Percentiles rank a stretch among this genome's conserved stretches.
Evolutionary conservation across 2,888 invertebrate species (phyloP).

Genomic region (Plagodis dolabraria): DNA sequence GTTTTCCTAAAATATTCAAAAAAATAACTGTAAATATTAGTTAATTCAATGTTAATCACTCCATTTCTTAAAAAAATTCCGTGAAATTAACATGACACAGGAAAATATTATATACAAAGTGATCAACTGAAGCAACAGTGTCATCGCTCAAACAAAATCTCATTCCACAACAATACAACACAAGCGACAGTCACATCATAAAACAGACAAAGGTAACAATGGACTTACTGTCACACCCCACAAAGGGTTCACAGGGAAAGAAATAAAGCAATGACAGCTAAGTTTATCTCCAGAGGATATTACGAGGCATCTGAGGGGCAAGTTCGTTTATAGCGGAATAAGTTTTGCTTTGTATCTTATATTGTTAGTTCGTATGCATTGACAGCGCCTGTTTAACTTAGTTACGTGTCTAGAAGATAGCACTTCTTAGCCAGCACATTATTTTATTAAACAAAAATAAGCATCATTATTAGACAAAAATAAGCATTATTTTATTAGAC

Average conservation of each 20-base stretch:
- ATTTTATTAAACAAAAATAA: too few relatives aligned
- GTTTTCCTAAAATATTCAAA: too few relatives aligned
- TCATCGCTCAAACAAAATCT: constrained; percentile 27
- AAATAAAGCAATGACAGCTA: constrained; percentile 32
- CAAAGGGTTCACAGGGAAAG: constrained; percentile 63
- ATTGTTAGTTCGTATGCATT: background rate
- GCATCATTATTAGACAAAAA: too few relatives aligned
- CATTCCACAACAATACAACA: constrained; percentile 42
- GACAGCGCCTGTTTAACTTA: too few relatives aligned
- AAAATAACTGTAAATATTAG: too few relatives aligned
- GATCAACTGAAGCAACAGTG: constrained; percentile 15
- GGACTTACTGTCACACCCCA: constrained; percentile 41
- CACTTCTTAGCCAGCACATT: too few relatives aligned
- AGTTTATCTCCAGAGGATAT: constrained; percentile 36
- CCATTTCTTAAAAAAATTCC: too few relatives aligned
- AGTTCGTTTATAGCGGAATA: constrained; percentile 29
- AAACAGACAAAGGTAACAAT: constrained; percentile 65
- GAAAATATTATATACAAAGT: background rate
- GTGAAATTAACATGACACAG: too few relatives aligned
- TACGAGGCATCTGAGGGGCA: constrained; percentile 28
- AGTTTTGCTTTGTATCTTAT: constrained; percentile 6
- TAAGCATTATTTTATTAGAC: too few relatives aligned
- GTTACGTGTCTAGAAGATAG: too few relatives aligned
- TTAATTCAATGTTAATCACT: too few relatives aligned
- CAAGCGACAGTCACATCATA: constrained; percentile 59